A percentile compares a stretch with the other conserved stretches of the same genome.
These are phyloP conservation scores for Halichoeres trimaculatus DNA, from an alignment of 2,113 vertebrate genomes.

Conservation along the genomic window DNA sequence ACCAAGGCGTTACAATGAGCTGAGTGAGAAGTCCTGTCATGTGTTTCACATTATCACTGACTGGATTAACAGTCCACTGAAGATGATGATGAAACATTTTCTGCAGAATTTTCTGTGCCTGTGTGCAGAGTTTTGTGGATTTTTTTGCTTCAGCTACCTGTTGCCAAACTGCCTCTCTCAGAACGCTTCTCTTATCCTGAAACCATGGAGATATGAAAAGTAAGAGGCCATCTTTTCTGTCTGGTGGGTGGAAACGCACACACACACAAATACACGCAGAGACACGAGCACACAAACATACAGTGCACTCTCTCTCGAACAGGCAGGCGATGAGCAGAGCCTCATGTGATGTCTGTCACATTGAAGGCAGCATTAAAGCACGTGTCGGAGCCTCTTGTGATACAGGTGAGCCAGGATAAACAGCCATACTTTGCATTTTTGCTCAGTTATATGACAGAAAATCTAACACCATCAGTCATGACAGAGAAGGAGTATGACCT, in stretches of 20 bases:
- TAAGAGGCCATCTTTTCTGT: slow-evolving; percentile 62
- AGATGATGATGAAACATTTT: slow-evolving; percentile 1
- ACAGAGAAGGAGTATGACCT: slow-evolving; percentile 18
- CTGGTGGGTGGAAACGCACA: slow-evolving; percentile 62
- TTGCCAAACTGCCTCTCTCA: slow-evolving; percentile 60
- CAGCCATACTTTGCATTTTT: slow-evolving; percentile 18
- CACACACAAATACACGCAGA: background rate
- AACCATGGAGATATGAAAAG: slow-evolving; percentile 80
- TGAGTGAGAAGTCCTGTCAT: slow-evolving; percentile 25
- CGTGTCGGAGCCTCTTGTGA: slow-evolving; percentile 27
- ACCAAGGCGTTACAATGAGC: slow-evolving; percentile 1
- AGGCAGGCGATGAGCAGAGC: slow-evolving; percentile 48
- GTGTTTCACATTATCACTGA: slow-evolving; percentile 44
- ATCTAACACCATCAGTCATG: slow-evolving; percentile 15
- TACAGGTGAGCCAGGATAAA: slow-evolving; percentile 33
- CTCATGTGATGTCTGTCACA: slow-evolving; percentile 65
- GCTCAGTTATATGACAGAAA: slow-evolving; percentile 18
- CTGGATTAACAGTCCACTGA: slow-evolving; percentile 44
- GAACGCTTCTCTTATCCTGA: slow-evolving; percentile 64
- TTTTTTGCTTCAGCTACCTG: slow-evolving; percentile 62
- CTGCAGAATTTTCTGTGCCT: slow-evolving; percentile 11
- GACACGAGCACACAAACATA: background rate
- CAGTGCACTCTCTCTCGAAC: slow-evolving; percentile 26
- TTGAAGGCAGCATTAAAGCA: slow-evolving; percentile 46
- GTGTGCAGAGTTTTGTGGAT: slow-evolving; percentile 15